Conservation (phyloP, 2,888 invertebrate species). For the Molorchus minor region DNA sequence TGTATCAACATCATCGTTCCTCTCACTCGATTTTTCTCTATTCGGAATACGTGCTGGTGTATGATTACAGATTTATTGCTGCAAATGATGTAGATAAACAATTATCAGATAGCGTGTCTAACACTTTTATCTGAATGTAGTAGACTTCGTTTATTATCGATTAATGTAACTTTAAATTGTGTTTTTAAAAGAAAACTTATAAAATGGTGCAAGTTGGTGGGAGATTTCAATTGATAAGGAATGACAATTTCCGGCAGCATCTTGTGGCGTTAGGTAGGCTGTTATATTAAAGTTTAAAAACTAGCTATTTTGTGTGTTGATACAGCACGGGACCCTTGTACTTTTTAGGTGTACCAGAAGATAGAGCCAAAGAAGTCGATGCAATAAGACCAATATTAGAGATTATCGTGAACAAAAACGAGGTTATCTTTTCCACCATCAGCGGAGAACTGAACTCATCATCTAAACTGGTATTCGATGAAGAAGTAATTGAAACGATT, state of each 20-base stretch:
- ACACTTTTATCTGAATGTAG: too few relatives aligned
- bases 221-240: conserved; percentile 42
- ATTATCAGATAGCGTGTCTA: conserved; percentile 3
- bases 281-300: background rate
- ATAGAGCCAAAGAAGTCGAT: conserved; percentile 39
- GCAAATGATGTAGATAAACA: conserved; percentile 6
- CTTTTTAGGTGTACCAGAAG: conserved; percentile 40
- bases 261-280: conserved; percentile 45
- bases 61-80: conserved; percentile 1
- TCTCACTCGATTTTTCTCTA: too few relatives aligned
- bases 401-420: conserved; percentile 35
- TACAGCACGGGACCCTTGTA: background rate
- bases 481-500: conserved; percentile 42
- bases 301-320: too few relatives aligned
- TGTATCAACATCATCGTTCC: too few relatives aligned
- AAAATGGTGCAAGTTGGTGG: conserved; percentile 31
- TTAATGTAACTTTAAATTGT: too few relatives aligned
- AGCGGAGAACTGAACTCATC: conserved; percentile 26
- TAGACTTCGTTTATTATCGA: too few relatives aligned
- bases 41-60: too few relatives aligned
- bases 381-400: conserved; percentile 36
- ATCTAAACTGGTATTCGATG: conserved; percentile 31
- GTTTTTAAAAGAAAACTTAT: too few relatives aligned
- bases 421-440: conserved; percentile 32
- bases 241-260: conserved; percentile 47